Evolutionary conservation across 2,113 vertebrate species (phyloP), one percentile per base, ranked within the genome.

Genomic region (Xenopus laevis): DNA sequence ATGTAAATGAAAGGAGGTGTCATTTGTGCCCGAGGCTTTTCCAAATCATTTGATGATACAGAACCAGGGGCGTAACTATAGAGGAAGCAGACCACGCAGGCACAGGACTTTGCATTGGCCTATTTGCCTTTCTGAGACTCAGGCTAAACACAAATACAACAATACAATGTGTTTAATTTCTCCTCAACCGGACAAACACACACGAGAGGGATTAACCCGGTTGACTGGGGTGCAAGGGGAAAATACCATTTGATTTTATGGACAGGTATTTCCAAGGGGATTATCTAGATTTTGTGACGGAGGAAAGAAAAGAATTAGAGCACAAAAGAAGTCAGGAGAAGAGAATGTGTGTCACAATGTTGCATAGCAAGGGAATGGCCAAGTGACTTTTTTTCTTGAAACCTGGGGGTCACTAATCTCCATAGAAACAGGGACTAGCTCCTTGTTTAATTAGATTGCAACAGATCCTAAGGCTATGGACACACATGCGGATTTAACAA

Each of bases 261-360:
- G 58, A 74, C 72, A 75, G 73, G 66, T 66, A 61, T 69, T 76
- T 76, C 61, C 10, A 69, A 76, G 58, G 44, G 73, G 73, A 76
- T 76, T 76, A 76, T 46, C 23, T 20, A 69, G 57, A 62, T 75
- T 75, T 68, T 68, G 57, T 61, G 44, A 61, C 60, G 62, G 44
- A 60, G 66, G n/a, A 62, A 59, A 61, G 61, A 76, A 76, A 30
- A 58, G 66, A 55, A 63, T 21, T 63, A 63, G 66, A 63, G 40
- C 53, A 76, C 73, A 69, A 69, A 63, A 69, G 58, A 21, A 67
- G 52, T 17, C 20, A 63, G 27, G 58, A 62, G 72, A 60, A 30
- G 58, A 62, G 72, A 60, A 30, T 46, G 59, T 68, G 58, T 76
- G 65, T 57, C 46, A 66, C 72, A 75, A 75, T 60, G 73, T 76